Percentiles rank a stretch among this genome's conserved stretches.
These are phyloP conservation scores for Hormaphis cornu DNA, from an alignment of 1,140 invertebrate genomes.

Conservation along the genomic window DNA sequence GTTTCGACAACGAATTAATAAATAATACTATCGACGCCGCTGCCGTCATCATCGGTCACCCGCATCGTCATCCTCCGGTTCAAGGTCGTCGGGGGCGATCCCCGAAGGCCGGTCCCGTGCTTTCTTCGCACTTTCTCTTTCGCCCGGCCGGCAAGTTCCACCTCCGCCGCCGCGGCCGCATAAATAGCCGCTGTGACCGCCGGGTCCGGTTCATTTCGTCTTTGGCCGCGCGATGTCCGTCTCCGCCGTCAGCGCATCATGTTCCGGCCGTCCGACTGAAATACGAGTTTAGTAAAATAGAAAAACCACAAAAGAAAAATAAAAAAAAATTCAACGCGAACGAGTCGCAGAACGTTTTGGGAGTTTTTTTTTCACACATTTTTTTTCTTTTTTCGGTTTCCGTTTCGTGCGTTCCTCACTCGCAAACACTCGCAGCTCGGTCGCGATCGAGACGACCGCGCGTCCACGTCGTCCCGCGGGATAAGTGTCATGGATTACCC, in stretches of 20 bases:
- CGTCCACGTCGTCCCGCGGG: too few species aligned
- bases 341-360: too few species aligned
- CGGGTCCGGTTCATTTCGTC: slow-evolving; percentile 20
- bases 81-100: background rate
- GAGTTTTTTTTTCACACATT: too few species aligned
- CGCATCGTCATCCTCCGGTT: background rate
- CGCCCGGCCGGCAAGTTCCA: background rate
- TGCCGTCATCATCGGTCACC: background rate
- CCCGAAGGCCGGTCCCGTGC: slow-evolving; percentile 7
- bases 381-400: too few species aligned
- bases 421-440: too few species aligned
- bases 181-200: background rate
- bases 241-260: too few species aligned
- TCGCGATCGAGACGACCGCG: too few species aligned
- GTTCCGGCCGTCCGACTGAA: background rate
- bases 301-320: too few species aligned
- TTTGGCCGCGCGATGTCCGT: slow-evolving; percentile 2
- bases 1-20: background rate
- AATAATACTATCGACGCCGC: background rate
- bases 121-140: slow-evolving; percentile 27
- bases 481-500: too few species aligned
- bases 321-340: too few species aligned
- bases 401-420: too few species aligned
- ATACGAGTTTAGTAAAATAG: too few species aligned
- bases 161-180: background rate